phyloP scores from a whole-genome alignment of 2,113 vertebrate genomes.

The Verasper variegatus region DNA sequence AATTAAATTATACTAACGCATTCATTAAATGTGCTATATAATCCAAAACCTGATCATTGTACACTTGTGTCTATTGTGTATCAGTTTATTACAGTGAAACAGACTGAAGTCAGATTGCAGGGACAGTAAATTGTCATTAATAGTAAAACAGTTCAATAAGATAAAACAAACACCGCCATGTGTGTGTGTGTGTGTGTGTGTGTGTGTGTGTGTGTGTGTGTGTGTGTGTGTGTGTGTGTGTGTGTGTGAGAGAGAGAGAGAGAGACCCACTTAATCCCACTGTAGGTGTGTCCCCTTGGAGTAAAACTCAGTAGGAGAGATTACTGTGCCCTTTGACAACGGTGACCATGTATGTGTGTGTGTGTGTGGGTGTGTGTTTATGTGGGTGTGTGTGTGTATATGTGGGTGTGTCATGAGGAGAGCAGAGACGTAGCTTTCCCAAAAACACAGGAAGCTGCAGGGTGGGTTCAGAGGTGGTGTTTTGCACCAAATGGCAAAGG shows the following conservation, averaged over 20 bases:
- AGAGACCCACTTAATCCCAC: not conserved
- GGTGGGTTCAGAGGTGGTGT: slow-evolving; percentile 49
- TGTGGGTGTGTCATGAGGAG: slow-evolving; percentile 46
- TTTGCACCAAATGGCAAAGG: slow-evolving; percentile 49
- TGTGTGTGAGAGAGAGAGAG: slow-evolving; percentile 7
- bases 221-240: too few relatives aligned
- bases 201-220: too few relatives aligned
- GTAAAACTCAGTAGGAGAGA: not conserved
- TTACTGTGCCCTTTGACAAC: slow-evolving; percentile 21
- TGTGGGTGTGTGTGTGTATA: slow-evolving; percentile 13
- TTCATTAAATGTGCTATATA: too few relatives aligned
- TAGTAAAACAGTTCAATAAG: too few relatives aligned
- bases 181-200: too few relatives aligned
- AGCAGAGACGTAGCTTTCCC: slow-evolving; percentile 42
- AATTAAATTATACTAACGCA: not conserved
- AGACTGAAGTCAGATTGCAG: too few relatives aligned
- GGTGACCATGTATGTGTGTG: slow-evolving; percentile 10
- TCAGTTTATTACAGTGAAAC: too few relatives aligned
- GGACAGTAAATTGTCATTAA: too few relatives aligned
- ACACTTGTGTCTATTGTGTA: not conserved
- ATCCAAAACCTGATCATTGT: too few relatives aligned
- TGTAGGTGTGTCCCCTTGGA: slow-evolving; percentile 28
- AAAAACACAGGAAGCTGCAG: slow-evolving; percentile 70
- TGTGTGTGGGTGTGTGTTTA: not conserved
- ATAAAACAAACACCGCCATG: too few relatives aligned